Percentiles rank a stretch among this genome's conserved stretches.
These are phyloP conservation scores for Acrobasis suavella DNA, from an alignment of 2,888 invertebrate species.

Conservation along the genomic window DNA sequence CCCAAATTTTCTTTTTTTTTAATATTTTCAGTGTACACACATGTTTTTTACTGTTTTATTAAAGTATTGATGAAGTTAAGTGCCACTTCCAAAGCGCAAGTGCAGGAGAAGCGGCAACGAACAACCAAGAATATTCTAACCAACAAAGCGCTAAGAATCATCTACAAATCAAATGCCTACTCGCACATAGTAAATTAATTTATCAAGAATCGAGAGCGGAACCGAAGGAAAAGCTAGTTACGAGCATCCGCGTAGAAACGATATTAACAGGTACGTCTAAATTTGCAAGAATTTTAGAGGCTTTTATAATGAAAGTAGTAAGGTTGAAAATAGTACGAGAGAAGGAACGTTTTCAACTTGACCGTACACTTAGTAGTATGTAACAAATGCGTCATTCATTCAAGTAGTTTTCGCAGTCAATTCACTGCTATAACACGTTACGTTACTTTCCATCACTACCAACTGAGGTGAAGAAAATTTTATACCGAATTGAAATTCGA, in stretches of 20 bases:
- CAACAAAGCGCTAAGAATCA: no score
- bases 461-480: neutral
- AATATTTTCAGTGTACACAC: no score
- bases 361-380: slow-evolving; percentile 31
- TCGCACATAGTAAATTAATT: slow-evolving; percentile 8
- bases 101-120: no score
- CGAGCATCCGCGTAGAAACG: slow-evolving; percentile 43
- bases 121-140: no score
- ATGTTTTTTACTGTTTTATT: no score
- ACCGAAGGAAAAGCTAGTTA: slow-evolving; percentile 20
- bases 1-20: no score
- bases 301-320: neutral
- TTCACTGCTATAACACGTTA: slow-evolving; percentile 17
- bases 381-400: slow-evolving; percentile 39
- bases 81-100: no score
- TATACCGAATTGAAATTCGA: no score
- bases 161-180: neutral
- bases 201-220: slow-evolving; percentile 12
- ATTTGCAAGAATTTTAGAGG: neutral
- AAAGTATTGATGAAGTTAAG: no score
- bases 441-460: neutral
- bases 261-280: slow-evolving; percentile 20
- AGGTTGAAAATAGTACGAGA: slow-evolving; percentile 17
- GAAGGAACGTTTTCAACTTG: slow-evolving; percentile 17
- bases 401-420: slow-evolving; percentile 33